These are phyloP conservation scores for Xiphorhynchus erythropygius DNA, from an alignment of 2,797 vertebrate genomes.

Conservation along the genomic window DNA sequence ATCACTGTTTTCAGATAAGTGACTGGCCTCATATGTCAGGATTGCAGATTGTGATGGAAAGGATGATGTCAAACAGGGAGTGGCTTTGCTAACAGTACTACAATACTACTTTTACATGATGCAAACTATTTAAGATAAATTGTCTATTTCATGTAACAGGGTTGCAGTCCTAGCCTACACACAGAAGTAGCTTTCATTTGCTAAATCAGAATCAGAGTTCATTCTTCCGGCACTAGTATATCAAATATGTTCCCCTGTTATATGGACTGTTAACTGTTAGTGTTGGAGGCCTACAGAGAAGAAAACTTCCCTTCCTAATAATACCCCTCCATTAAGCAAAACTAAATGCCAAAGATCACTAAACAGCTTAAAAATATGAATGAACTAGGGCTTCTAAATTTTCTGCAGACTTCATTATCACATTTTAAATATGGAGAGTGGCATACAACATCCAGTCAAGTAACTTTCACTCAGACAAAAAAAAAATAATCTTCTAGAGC, in stretches of 20 bases:
- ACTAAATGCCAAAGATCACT: neutral
- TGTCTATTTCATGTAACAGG: neutral
- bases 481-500: neutral
- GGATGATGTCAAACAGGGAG: accelerated
- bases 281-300: neutral
- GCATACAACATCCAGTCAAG: neutral
- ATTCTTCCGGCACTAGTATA: neutral
- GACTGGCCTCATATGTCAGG: neutral
- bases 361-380: neutral
- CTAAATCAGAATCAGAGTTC: neutral
- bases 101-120: neutral
- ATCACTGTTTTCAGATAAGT: neutral
- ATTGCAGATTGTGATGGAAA: neutral
- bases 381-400: neutral
- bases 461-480: neutral
- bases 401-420: neutral
- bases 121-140: neutral
- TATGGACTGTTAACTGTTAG: neutral
- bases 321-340: neutral
- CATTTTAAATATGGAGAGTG: neutral
- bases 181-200: neutral
- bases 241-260: neutral
- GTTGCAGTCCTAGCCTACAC: neutral
- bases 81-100: neutral
- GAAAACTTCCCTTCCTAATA: neutral